These are phyloP conservation scores for Macrotrachela quadricornifera DNA, from an alignment of 1,140 invertebrate genomes.

Conservation along the genomic window DNA sequence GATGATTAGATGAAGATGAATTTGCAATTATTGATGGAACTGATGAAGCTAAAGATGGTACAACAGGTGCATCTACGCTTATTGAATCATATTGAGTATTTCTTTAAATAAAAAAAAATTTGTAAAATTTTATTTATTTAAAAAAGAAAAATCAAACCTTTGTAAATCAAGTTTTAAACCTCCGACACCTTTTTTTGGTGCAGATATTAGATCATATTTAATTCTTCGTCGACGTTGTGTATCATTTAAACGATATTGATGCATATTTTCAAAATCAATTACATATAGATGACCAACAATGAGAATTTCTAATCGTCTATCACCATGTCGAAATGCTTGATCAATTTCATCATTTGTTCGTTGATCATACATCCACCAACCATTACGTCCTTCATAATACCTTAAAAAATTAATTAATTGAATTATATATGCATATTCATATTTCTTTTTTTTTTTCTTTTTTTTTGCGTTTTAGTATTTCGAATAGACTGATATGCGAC, in stretches of 20 bases:
- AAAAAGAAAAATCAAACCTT: no score
- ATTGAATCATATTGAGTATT: no score
- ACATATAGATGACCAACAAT: constrained; percentile 76
- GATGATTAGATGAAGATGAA: no score
- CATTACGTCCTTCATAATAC: constrained; percentile 86
- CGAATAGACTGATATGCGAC: no score
- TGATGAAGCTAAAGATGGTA: no score
- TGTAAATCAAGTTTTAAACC: constrained; percentile 32
- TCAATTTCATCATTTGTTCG: constrained; percentile 69
- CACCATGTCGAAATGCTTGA: constrained; percentile 23
- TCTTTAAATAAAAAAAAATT: no score
- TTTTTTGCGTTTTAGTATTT: no score
- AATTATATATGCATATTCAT: no score
- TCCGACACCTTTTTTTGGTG: constrained; percentile 55
- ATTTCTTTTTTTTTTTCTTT: no score
- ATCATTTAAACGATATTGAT: constrained; percentile 60
- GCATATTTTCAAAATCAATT: constrained; percentile 67
- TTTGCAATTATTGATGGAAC: no score
- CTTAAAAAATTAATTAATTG: constrained; percentile 38
- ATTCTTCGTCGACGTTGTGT: constrained; percentile 54
- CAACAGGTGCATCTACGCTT: no score
- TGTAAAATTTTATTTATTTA: no score
- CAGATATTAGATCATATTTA: constrained; percentile 50
- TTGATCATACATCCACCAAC: constrained; percentile 94
- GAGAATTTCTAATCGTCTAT: constrained; percentile 49